Evolutionary conservation across 2,888 invertebrate species (phyloP).

Genomic region (Torymus aiolomorphi): DNA sequence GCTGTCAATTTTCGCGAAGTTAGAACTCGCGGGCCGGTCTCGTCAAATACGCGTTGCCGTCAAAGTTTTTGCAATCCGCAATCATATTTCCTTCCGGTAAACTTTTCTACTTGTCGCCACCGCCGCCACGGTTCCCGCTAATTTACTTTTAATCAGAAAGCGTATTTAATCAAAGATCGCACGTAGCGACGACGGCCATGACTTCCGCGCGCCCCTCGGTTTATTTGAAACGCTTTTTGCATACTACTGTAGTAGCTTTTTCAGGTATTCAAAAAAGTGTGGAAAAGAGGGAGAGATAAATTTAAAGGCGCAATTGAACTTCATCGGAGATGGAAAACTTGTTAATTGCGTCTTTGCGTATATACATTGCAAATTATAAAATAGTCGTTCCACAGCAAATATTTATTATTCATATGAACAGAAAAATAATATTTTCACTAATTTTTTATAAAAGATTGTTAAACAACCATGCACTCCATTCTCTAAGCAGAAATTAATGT

Average conservation of each 20-base stretch:
- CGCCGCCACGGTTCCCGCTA: conserved; percentile 15
- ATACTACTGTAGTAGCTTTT: conserved; percentile 9
- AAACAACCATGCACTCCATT: not conserved
- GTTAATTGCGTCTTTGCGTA: conserved; percentile 12
- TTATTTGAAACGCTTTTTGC: conserved; percentile 38
- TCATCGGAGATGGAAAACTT: conserved; percentile 29
- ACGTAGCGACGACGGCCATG: not conserved
- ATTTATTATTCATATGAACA: no score
- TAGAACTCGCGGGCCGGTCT: not conserved
- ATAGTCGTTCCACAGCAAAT: no score
- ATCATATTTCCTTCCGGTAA: conserved; percentile 42
- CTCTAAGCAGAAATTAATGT: no score
- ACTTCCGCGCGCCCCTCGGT: not conserved
- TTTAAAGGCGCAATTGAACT: conserved; percentile 22
- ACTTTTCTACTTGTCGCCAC: conserved; percentile 36
- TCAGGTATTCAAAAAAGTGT: conserved; percentile 6
- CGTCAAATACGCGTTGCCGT: conserved; percentile 13
- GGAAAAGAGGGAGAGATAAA: not conserved
- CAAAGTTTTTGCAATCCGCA: conserved; percentile 44
- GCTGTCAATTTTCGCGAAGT: conserved; percentile 7
- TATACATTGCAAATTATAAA: no score
- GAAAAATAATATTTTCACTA: no score
- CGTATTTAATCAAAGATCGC: conserved; percentile 52
- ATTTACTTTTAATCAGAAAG: conserved; percentile 54
- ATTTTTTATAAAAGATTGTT: not conserved